Base-by-base conservation (phyloP, 1,140 invertebrate species). In the Zophobas morio region DNA sequence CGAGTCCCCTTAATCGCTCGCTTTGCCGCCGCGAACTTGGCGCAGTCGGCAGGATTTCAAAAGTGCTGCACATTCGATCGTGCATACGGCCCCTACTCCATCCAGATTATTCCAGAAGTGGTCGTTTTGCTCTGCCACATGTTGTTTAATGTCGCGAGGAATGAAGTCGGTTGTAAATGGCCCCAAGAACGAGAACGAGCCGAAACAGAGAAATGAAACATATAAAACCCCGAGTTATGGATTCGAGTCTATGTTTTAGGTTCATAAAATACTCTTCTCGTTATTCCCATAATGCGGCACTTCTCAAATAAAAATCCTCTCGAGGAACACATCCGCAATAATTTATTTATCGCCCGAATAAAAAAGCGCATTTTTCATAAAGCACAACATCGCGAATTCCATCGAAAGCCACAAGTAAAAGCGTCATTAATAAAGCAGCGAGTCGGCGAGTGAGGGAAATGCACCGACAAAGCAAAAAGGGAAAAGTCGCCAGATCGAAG, bases 181-280 rank as follows among this genome's bases (percentile, higher is more conserved):
- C 54, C 2, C 5, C 6, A 53, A 32, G 49, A 53, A 53, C 34
- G 34, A 35, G 6, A 34, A 37, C 35, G 35, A 63, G 1, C 57
- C 35, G 35, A 57, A 57, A 57, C 49, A 20, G 49, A 51, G 49
- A 51, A 51, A 51, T 51, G 54, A 57, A 35, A 33, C 34, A 4
- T 57, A 57, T 57, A 51, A 51, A 51, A 5, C 49, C 6, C 49
- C 6, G 8, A 20, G 57, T 63, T 63, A 63, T 63, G 57, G 57
- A 63, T 63, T 63, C 57, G n/a, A 63, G 54, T 57, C 54, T 57
- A 35, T 57, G 54, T 57, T 63, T 37, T 39, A 37, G 34, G 5
- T 63, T 63, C 60, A 66, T 66, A 66, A 66, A 66, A 66, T 66
- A 46, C 60, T 42, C 39, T 66, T 66, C 37, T 42, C 39, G 60